A percentile compares a stretch with the other conserved stretches of the same genome.
Evolutionary conservation across 2,113 vertebrate species (phyloP).

Genomic region (Otolemur garnettii): DNA sequence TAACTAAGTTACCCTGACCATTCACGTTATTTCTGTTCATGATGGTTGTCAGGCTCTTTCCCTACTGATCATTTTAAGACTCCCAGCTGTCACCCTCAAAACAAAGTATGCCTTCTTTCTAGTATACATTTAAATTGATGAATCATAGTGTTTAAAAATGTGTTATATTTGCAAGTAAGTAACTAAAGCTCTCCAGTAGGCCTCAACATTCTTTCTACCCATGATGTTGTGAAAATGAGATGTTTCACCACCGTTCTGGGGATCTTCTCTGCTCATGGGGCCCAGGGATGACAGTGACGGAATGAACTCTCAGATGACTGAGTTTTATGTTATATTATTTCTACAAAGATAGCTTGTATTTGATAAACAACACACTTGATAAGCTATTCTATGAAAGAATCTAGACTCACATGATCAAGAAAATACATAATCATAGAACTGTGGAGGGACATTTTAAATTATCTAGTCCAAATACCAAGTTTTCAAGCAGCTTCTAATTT

Average conservation of each 20-base stretch:
- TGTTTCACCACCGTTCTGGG: background rate
- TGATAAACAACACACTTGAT: background rate
- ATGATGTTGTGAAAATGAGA: background rate
- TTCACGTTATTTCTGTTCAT: background rate
- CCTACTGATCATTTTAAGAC: background rate
- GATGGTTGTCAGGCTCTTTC: background rate
- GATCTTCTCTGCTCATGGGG: background rate
- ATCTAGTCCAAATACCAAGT: background rate
- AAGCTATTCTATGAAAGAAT: background rate
- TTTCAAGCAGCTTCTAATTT: background rate
- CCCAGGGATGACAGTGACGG: background rate
- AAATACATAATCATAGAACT: background rate
- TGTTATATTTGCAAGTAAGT: background rate
- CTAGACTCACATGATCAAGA: background rate
- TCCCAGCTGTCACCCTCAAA: background rate
- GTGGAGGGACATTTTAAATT: background rate
- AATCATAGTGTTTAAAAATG: background rate
- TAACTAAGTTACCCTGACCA: background rate
- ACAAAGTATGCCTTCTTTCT: background rate
- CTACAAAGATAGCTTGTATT: background rate
- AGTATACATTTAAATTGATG: background rate
- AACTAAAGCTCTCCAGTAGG: background rate
- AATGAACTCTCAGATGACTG: background rate
- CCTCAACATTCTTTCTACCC: background rate
- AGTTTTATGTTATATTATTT: constrained; percentile 11